Evolutionary conservation across 2,797 vertebrate genomes (phyloP), one percentile per base, ranked within the genome.

Genomic region (Eleutherodactylus coqui): DNA sequence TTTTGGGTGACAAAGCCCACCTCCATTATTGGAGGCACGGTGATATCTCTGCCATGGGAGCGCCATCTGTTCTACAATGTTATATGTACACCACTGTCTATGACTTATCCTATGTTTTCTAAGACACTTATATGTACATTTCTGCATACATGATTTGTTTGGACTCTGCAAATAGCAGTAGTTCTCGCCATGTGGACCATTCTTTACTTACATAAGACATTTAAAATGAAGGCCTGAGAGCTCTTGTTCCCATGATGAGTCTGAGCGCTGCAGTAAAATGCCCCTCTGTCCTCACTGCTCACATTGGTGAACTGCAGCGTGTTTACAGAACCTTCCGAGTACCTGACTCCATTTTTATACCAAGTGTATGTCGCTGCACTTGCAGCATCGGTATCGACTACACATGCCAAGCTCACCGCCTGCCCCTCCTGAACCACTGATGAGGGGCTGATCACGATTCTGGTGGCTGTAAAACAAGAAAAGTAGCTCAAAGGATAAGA

Each of bases 171-270:
- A 24, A 55, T 55, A 6, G 4, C 21, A 6, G 19, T 55, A 55
- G 6, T 24, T 24, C 53, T 55, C 5, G n/a, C 10, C 27, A 4
- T 13, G 9, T 29, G n/a, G 29, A 13, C n/a, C n/a, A 60, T 36
- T 51, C 9, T 47, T 53, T 29, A 94, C 94, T 93, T 90, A 95
- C 94, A 93, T 79, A 91, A 89, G 64, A 95, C 84, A 0, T 88
- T 91, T 77, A 95, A 87, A 45, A 84, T 88, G 82, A 90, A 16
- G 2, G 93, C 88, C 53, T 51, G 85, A 3, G 93, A 94, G 51
- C 89, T 89, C 86, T 19, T 89, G 34, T 77, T 51, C 38, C 51
- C 32, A 1, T 79, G 45, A 0, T 29, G 83, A 24, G 45, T 88
- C 49, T 0, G 69, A 19, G 91, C 34, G 0, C 34, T 3, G 67